Base-by-base conservation (phyloP, 2,113 vertebrate species). In the Marmota flaviventris region DNA sequence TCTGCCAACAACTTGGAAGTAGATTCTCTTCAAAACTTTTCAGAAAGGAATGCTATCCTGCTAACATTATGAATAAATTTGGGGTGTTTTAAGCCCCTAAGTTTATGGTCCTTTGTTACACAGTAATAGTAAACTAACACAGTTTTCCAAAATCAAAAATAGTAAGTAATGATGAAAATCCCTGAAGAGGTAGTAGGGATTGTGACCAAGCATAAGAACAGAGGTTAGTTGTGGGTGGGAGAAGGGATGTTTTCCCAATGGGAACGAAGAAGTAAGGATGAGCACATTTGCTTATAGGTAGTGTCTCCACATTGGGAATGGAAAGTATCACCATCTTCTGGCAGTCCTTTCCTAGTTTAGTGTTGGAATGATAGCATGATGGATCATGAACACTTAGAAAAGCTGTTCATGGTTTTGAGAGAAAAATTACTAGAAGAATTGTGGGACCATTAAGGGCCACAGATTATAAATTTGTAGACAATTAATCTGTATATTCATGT, bases 51-150 rank as follows among this genome's bases (percentile, higher is more conserved):
- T 24, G 27, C 5, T 18, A 32, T 24, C 70, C 65, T 61, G 11
- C 8, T 6, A 8, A 24, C 22, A 86, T 75, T 85, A 63, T 79
- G 58, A 45, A 51, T 93, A 76, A 29, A 83, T 32, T 61, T 67
- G 61, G 24, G 32, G 37, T 94, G 32, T 85, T 81, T 81, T 51
- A 94, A 78, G 51, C 20, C 27, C 37, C 32, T n/a, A 24, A 39
- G 6, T 84, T 81, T 95, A 24, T 89, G 72, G 48, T 89, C 69
- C 79, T 94, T 94, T 90, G 45, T 93, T 90, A 42, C 8, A 85
- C 3, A 96, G 27, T 8, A 84, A 6, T 87, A 83, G 39, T 53
- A 84, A 95, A 69, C 18, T 67, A 95, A 92, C 61, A 45, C 0
- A 92, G 17, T 87, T 86, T 65, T 92, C 39, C 11, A 84, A 58